Percentiles rank a stretch among this genome's conserved stretches.
These are phyloP conservation scores for Melitaea cinxia DNA, from an alignment of 1,140 invertebrate genomes.

Conservation along the genomic window DNA sequence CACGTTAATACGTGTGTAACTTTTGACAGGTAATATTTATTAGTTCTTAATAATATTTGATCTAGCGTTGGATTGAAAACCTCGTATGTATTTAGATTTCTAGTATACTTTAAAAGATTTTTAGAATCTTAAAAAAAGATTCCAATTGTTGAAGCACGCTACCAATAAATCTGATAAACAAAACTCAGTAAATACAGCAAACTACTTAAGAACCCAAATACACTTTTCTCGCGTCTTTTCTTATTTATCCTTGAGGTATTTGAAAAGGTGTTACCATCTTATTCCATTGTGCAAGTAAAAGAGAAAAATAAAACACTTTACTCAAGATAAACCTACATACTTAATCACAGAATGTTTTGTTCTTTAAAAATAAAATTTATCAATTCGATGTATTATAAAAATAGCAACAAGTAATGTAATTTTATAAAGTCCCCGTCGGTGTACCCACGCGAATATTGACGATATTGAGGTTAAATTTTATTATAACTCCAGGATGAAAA, in stretches of 20 bases:
- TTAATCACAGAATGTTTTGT: too few species aligned
- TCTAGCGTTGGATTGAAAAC: too few species aligned
- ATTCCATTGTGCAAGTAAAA: too few species aligned
- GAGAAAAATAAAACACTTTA: too few species aligned
- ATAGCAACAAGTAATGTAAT: too few species aligned
- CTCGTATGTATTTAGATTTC: background rate
- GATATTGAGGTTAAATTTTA: background rate
- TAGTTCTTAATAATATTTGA: background rate
- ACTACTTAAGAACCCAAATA: background rate
- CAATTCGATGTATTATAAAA: too few species aligned
- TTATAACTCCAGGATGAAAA: too few species aligned
- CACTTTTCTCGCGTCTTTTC: background rate
- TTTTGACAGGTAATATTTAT: background rate
- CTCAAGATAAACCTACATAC: too few species aligned
- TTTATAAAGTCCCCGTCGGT: background rate
- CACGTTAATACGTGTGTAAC: background rate
- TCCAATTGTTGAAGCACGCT: too few species aligned
- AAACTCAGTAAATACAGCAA: background rate
- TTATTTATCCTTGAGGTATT: slow-evolving; percentile 9
- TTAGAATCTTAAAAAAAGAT: too few species aligned
- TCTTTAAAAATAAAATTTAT: too few species aligned
- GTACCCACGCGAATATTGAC: slow-evolving; percentile 1
- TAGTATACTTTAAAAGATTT: too few species aligned
- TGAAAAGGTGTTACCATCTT: background rate
- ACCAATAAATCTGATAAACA: background rate